These are phyloP conservation scores for Cassiopea xamachana DNA, from an alignment of 30 jellyfish, hydroid and myxozoan species.

Conservation along the genomic window DNA sequence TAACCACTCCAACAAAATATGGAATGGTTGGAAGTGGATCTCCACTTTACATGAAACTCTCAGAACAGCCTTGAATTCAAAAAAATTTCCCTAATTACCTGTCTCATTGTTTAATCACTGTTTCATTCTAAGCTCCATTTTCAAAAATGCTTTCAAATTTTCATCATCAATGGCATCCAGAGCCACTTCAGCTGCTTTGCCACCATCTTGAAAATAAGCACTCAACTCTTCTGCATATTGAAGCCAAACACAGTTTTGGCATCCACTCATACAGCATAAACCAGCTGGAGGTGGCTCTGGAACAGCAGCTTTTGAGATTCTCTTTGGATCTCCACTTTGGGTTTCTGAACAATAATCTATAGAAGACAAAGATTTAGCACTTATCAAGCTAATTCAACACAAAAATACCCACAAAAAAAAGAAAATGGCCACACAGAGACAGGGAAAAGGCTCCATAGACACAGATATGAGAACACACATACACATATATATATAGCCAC, in stretches of 20 bases:
- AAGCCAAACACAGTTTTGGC: conserved; percentile 97
- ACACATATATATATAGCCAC: too few species aligned
- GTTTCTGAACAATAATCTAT: not conserved
- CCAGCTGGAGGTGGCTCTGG: conserved; percentile 97
- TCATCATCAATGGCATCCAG: conserved; percentile 77
- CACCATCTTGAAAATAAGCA: conserved; percentile 81
- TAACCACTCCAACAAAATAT: too few species aligned
- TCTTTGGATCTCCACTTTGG: not conserved
- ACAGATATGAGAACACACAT: too few species aligned
- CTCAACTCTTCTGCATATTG: conserved; percentile 89
- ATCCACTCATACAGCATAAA: conserved; percentile 95
- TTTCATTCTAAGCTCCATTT: conserved; percentile 82
- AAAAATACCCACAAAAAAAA: not conserved
- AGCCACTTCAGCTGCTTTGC: conserved; percentile 80
- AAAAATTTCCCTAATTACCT: not conserved
- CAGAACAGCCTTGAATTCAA: too few species aligned
- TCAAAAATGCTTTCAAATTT: conserved; percentile 75
- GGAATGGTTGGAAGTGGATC: too few species aligned
- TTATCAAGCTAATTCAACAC: too few species aligned
- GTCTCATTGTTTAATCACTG: not conserved
- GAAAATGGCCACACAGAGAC: not conserved
- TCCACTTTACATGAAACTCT: too few species aligned
- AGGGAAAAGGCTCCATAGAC: too few species aligned
- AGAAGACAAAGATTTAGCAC: not conserved
- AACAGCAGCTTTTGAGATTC: conserved; percentile 25